phyloP scores from a whole-genome alignment of 2,888 invertebrate species.

The Caenorhabditis uteleia region DNA sequence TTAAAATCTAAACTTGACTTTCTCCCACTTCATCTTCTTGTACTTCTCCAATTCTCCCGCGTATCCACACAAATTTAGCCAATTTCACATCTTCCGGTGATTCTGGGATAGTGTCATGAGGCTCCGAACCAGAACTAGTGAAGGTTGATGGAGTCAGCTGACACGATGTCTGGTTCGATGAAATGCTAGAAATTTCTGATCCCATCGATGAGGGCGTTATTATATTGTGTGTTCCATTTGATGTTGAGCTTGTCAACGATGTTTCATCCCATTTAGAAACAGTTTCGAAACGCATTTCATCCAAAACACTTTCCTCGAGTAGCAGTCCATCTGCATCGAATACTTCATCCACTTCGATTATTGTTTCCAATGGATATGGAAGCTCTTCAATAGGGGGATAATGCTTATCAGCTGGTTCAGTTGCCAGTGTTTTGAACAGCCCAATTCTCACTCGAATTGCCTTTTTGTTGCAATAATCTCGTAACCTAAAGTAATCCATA shows the following conservation, averaged over 20 bases:
- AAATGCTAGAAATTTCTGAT: too few species aligned
- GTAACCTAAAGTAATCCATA: slow-evolving; percentile 9
- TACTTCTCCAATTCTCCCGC: background rate
- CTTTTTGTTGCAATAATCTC: slow-evolving; percentile 21
- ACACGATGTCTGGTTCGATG: too few species aligned
- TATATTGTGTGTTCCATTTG: too few species aligned
- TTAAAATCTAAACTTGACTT: background rate
- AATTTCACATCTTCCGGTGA: slow-evolving; percentile 8
- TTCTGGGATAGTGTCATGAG: slow-evolving; percentile 17
- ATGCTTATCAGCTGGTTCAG: slow-evolving; percentile 23
- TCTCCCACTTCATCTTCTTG: background rate
- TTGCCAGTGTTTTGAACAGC: slow-evolving; percentile 16
- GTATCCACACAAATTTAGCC: slow-evolving; percentile 19
- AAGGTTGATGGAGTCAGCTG: slow-evolving; percentile 11
- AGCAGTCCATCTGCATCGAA: slow-evolving; percentile 22
- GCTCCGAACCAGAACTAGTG: slow-evolving; percentile 11
- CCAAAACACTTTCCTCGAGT: background rate
- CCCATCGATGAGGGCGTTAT: too few species aligned
- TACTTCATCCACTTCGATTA: slow-evolving; percentile 9
- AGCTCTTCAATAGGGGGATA: slow-evolving; percentile 14
- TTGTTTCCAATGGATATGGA: slow-evolving; percentile 18
- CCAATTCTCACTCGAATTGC: slow-evolving; percentile 14
- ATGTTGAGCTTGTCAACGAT: too few species aligned
- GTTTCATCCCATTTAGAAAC: too few species aligned
- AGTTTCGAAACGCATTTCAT: background rate